phyloP scores from a whole-genome alignment of 2,113 vertebrate species.

The Osmerus mordax region DNA sequence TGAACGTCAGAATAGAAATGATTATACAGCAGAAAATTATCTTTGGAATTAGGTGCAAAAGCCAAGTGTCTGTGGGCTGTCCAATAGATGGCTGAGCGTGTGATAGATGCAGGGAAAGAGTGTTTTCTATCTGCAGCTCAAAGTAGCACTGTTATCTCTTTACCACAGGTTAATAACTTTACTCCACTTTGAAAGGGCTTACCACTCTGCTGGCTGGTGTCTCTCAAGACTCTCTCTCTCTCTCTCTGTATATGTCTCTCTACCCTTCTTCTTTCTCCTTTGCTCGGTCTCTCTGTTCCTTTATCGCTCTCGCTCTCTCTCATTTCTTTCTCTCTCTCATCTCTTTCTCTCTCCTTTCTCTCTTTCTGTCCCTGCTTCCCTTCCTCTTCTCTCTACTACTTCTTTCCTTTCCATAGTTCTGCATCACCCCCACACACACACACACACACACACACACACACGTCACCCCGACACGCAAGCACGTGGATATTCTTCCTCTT shows the following conservation, averaged over 20 bases:
- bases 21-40: slow-evolving; percentile 39
- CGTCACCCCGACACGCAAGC: no score
- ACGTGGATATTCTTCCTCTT: neutral
- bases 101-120: slow-evolving; percentile 18
- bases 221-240: slow-evolving; percentile 40
- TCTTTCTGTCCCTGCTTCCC: slow-evolving; percentile 39
- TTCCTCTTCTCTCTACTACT: neutral
- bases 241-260: slow-evolving; percentile 1
- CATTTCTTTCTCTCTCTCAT: slow-evolving; percentile 25
- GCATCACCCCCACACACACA: neutral
- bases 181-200: slow-evolving; percentile 49
- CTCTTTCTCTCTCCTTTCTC: slow-evolving; percentile 62
- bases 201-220: slow-evolving; percentile 40
- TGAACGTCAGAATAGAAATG: slow-evolving; percentile 34
- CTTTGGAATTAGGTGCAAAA: slow-evolving; percentile 24
- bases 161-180: slow-evolving; percentile 62
- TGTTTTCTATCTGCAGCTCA: slow-evolving; percentile 56
- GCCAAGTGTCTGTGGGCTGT: slow-evolving; percentile 29
- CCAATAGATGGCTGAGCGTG: slow-evolving; percentile 21
- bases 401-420: neutral
- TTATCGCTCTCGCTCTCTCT: slow-evolving; percentile 41
- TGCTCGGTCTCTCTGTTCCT: slow-evolving; percentile 17
- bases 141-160: slow-evolving; percentile 63
- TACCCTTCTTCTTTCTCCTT: slow-evolving; percentile 8
- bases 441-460: no score